Base-by-base conservation (phyloP, 92 coral and sea anemone genomes). In the Nematostella vectensis region DNA sequence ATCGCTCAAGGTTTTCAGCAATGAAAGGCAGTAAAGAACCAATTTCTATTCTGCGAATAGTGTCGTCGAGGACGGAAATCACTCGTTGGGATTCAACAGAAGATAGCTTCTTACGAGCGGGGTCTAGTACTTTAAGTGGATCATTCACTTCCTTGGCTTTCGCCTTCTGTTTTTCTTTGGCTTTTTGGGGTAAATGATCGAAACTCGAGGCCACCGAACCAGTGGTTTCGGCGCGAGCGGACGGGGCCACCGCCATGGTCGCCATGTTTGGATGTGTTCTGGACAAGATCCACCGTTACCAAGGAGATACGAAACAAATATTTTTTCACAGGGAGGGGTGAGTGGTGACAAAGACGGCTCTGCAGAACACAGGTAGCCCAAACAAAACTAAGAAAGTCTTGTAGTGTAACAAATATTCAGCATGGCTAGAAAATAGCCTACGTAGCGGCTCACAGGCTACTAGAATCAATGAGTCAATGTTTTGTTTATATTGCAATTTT, bases 61-160 rank as follows among this genome's bases (percentile, higher is more conserved):
- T 71, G 44, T 87, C 99, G 18, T 93, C 99, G 31, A 82, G 74
- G 3, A 79, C 93, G 2, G 99, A 94, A 19, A 93, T 58, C 4
- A 93, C 88, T 26, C 99, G 87, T 55, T 93, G 99, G 3, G 99
- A 77, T 65, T 93, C 99, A 44, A 93, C 88, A 11, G 99, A 86
- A 48, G 99, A 80, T 31, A 93, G 83, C 65, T 87, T 93, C 62
- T 93, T 93, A 40, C 87, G 67, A 9, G 67, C 99, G 1, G 99
- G 99, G 61, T 93, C 99, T 11, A 93, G 70, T 25, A 87, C 99
- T 78, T 83, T 82, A 24, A 93, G 69, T 2, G 99, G 99, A 50
- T 93, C 96, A 29, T 55, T 68, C 39, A 63, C 54, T 27, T 82
- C 96, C 55, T 83, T 86, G 17, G 62, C 72, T 75, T 84, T 81